Conservation (phyloP, 35 echinoderm and acorn worm genomes). For the Amphiura filiformis region DNA sequence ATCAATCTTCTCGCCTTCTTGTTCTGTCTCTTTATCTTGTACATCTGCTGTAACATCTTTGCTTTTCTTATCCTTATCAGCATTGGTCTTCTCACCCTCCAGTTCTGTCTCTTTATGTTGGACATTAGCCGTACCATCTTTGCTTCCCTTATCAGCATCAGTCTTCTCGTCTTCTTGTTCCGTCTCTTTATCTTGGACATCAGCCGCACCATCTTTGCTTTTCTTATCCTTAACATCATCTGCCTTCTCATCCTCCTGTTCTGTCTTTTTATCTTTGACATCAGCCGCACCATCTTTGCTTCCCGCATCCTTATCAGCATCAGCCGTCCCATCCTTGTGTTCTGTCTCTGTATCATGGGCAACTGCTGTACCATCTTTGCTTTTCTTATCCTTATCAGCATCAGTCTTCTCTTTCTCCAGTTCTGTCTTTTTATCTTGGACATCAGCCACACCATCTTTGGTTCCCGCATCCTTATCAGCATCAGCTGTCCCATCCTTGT, state of each 20-base stretch:
- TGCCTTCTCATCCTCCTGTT: background rate
- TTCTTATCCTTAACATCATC: too few relatives aligned
- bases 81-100: background rate
- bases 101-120: background rate
- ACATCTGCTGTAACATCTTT: too few relatives aligned
- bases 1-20: background rate
- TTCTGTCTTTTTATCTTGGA: too few relatives aligned
- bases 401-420: too few relatives aligned
- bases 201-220: too few relatives aligned
- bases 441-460: too few relatives aligned
- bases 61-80: too few relatives aligned
- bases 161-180: background rate
- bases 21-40: background rate
- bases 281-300: too few relatives aligned
- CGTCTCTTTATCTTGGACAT: too few relatives aligned
- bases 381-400: too few relatives aligned
- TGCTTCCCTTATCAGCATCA: too few relatives aligned
- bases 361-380: too few relatives aligned
- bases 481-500: background rate
- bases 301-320: background rate
- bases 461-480: background rate
- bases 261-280: background rate
- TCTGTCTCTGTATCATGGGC: background rate
- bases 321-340: background rate
- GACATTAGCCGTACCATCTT: background rate